phyloP scores from a whole-genome alignment of 2,113 vertebrate genomes.

The Callithrix jacchus region DNA sequence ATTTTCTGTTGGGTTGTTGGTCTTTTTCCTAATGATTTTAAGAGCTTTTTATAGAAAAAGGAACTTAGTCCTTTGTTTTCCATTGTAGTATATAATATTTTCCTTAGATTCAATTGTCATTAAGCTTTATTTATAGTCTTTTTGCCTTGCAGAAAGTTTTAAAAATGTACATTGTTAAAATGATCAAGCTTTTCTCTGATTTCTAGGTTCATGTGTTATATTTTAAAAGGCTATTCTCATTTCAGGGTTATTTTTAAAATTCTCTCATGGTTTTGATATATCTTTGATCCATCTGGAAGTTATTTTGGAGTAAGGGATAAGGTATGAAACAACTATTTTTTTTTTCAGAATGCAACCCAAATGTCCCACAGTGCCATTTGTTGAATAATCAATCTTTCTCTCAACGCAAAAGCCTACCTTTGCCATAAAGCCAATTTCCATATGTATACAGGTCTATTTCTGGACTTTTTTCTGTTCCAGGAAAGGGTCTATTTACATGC shows the following conservation, averaged over 20 bases:
- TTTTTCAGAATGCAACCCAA: background rate
- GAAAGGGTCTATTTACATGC: slow-evolving; percentile 24
- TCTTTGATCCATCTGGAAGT: slow-evolving; percentile 46
- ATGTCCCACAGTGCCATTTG: slow-evolving; percentile 32
- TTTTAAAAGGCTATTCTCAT: background rate
- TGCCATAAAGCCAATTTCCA: background rate
- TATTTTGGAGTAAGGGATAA: background rate
- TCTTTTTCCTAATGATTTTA: background rate
- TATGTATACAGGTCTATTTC: background rate
- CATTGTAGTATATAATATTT: background rate
- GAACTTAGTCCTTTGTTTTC: background rate
- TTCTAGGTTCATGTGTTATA: background rate
- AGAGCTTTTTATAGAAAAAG: background rate
- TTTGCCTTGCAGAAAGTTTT: background rate
- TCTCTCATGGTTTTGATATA: slow-evolving; percentile 13
- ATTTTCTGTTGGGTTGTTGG: background rate
- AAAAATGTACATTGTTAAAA: background rate
- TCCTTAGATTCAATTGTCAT: background rate
- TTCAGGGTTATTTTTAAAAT: background rate
- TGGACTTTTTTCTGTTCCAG: background rate
- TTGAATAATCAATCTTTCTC: background rate
- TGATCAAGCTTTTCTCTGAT: background rate
- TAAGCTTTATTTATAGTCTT: background rate
- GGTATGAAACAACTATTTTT: background rate
- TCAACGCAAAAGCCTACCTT: background rate